phyloP scores from a whole-genome alignment of 2,888 invertebrate species.

The Panzeria rudis region DNA sequence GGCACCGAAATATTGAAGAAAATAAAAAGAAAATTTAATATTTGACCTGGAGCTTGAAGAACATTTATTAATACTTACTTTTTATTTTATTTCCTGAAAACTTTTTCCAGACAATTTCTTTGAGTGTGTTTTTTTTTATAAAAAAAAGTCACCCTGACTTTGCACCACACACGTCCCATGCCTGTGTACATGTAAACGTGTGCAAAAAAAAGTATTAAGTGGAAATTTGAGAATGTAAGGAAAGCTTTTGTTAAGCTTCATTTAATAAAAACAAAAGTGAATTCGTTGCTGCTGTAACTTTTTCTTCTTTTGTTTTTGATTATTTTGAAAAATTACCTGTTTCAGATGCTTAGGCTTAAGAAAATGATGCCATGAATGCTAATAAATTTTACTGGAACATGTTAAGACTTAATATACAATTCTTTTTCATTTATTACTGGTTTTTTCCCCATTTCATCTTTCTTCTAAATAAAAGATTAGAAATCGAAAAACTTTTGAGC shows the following conservation, averaged over 20 bases:
- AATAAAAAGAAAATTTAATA: too few relatives aligned
- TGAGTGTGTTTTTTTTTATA: not conserved
- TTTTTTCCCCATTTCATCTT: not conserved
- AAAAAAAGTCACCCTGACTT: too few relatives aligned
- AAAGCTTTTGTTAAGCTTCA: slow-evolving; percentile 78
- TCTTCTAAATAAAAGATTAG: slow-evolving; percentile 15
- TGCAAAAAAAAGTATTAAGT: slow-evolving; percentile 21
- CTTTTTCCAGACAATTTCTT: not conserved
- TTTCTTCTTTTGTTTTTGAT: slow-evolving; percentile 8
- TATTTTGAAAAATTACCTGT: slow-evolving; percentile 78
- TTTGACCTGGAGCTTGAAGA: too few relatives aligned
- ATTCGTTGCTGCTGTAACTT: slow-evolving; percentile 33
- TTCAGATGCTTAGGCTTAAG: slow-evolving; percentile 75
- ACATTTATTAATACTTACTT: too few relatives aligned
- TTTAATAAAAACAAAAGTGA: slow-evolving; percentile 82
- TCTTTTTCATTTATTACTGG: slow-evolving; percentile 6
- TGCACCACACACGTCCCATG: too few relatives aligned
- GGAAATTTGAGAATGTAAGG: slow-evolving; percentile 7
- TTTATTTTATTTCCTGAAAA: too few relatives aligned
- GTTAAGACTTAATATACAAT: slow-evolving; percentile 35
- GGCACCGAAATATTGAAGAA: too few relatives aligned
- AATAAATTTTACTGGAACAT: slow-evolving; percentile 77
- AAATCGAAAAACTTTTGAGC: slow-evolving; percentile 43
- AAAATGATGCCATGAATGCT: slow-evolving; percentile 79
- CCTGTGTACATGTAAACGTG: not conserved